Evolutionary conservation across 2,113 vertebrate species (phyloP).

Genomic region (Halichoerus grypus): DNA sequence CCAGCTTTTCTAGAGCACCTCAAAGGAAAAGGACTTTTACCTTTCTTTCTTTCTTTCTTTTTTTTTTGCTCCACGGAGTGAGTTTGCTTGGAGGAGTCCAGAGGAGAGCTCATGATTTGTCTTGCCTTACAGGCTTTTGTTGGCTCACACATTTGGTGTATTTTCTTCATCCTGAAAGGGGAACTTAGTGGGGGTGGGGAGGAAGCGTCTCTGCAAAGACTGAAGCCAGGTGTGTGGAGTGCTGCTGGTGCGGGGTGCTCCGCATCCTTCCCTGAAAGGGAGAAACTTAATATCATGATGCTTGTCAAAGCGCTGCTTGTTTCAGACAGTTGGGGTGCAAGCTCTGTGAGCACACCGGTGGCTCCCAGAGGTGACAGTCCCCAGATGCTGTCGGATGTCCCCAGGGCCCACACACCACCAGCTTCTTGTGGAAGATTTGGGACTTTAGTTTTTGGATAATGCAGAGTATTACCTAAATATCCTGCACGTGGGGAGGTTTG

Average conservation of each 20-base stretch:
- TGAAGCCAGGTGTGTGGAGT: neutral
- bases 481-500: neutral
- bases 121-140: neutral
- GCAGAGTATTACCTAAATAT: neutral
- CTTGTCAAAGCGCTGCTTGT: neutral
- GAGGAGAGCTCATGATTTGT: neutral
- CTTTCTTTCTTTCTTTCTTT: neutral
- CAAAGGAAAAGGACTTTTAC: neutral
- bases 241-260: neutral
- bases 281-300: neutral
- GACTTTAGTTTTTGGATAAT: slow-evolving; percentile 22
- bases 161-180: slow-evolving; percentile 48
- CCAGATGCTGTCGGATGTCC: neutral
- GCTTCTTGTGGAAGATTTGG: neutral
- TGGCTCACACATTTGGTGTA: neutral
- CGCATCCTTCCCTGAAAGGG: neutral
- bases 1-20: neutral
- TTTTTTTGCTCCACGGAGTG: no score
- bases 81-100: slow-evolving; percentile 26
- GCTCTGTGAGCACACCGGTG: neutral
- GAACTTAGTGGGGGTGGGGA: neutral
- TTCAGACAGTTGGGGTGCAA: neutral
- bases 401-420: neutral
- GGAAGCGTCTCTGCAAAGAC: neutral
- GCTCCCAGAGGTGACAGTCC: neutral